Conservation (phyloP, 2,888 invertebrate genomes). For the Theretra japonica region DNA sequence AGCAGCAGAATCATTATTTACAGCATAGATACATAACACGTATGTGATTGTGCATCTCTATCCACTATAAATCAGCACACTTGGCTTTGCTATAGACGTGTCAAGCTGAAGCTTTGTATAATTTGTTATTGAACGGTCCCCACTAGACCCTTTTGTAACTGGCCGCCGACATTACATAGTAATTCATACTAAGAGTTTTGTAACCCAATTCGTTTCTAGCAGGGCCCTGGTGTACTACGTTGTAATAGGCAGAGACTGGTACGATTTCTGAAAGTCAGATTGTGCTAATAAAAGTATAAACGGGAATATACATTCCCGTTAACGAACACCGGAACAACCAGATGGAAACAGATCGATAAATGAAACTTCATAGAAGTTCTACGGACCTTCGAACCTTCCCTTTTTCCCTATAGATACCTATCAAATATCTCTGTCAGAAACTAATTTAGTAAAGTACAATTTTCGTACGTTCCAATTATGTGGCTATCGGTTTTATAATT, state of each 20-base stretch:
- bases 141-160: too few species aligned
- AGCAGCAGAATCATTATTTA: not conserved
- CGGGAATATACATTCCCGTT: slow-evolving; percentile 20
- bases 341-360: slow-evolving; percentile 50
- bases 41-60: too few species aligned
- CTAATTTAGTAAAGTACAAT: slow-evolving; percentile 23
- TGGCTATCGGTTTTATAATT: slow-evolving; percentile 15
- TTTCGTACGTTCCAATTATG: not conserved
- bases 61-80: too few species aligned
- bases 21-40: not conserved
- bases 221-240: too few species aligned
- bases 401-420: slow-evolving; percentile 45
- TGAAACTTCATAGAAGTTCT: slow-evolving; percentile 48
- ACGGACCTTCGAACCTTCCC: slow-evolving; percentile 49
- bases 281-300: not conserved
- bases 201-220: too few species aligned
- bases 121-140: too few species aligned
- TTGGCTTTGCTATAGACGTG: too few species aligned
- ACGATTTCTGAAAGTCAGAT: not conserved
- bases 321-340: slow-evolving; percentile 36
- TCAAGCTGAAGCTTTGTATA: too few species aligned
- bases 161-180: too few species aligned
- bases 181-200: too few species aligned
- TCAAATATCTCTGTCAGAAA: slow-evolving; percentile 39
- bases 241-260: too few species aligned